Evolutionary conservation across 2,113 vertebrate species (phyloP).

Genomic region (Blennius ocellaris): DNA sequence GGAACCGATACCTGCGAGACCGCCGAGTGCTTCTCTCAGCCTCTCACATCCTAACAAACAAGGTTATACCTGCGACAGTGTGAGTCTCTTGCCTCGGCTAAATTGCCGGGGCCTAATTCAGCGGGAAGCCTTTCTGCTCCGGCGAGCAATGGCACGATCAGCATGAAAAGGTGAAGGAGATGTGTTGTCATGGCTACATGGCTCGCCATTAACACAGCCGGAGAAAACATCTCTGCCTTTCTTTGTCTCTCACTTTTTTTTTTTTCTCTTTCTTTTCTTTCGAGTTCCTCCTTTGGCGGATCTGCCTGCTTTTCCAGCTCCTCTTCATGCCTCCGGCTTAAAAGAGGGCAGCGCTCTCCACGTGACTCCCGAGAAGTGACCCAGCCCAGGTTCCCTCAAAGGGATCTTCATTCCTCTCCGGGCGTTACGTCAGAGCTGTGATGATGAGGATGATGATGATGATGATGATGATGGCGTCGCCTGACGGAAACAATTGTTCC

Average conservation of each 20-base stretch:
- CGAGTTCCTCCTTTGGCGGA: not conserved
- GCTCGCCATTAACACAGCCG: conserved; percentile 19
- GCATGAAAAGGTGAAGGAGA: conserved; percentile 58
- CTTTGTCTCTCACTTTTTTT: conserved; percentile 5
- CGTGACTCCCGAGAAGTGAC: conserved; percentile 43
- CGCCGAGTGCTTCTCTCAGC: conserved; percentile 17
- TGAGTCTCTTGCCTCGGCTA: conserved; percentile 14
- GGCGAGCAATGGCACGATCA: conserved; percentile 32
- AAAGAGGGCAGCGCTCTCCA: conserved; percentile 9
- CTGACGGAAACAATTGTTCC: conserved; percentile 49
- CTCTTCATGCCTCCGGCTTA: conserved; percentile 53
- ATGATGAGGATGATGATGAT: too few relatives aligned
- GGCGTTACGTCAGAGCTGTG: conserved; percentile 40
- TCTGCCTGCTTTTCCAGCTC: conserved; percentile 61
- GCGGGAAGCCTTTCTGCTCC: conserved; percentile 27
- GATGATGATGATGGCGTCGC: not conserved
- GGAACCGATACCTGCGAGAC: conserved; percentile 23
- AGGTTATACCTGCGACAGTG: conserved; percentile 22
- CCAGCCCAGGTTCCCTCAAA: conserved; percentile 46
- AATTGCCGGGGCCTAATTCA: conserved; percentile 22
- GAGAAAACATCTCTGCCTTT: conserved; percentile 38
- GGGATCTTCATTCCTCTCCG: conserved; percentile 22
- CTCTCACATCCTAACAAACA: conserved; percentile 48
- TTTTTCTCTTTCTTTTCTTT: not conserved
- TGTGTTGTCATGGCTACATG: conserved; percentile 73